phyloP scores from a whole-genome alignment of 2,888 invertebrate genomes.

The Lordiphosa fenestrarum region DNA sequence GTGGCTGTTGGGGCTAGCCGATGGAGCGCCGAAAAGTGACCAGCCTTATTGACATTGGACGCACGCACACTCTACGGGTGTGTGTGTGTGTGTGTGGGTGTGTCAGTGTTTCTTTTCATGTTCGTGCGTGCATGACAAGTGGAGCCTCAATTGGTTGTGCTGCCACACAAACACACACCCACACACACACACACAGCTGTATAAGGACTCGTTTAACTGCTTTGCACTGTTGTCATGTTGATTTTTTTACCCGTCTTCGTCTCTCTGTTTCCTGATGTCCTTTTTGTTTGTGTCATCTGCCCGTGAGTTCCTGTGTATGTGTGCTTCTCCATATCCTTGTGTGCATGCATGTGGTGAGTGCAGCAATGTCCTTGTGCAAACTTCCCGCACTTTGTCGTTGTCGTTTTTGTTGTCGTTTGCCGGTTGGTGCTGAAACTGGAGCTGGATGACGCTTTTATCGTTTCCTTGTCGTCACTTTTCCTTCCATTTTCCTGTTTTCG shows the following conservation, averaged over 20 bases:
- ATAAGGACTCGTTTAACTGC: slow-evolving; percentile 52
- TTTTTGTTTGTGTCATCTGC: slow-evolving; percentile 43
- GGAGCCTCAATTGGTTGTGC: slow-evolving; percentile 65
- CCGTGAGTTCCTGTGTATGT: slow-evolving; percentile 18
- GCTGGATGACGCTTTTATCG: slow-evolving; percentile 35
- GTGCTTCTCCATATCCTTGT: slow-evolving; percentile 64
- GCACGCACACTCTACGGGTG: slow-evolving; percentile 37
- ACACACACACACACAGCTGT: slow-evolving; percentile 23
- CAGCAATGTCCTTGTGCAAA: slow-evolving; percentile 75
- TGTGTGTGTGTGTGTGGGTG: slow-evolving; percentile 13
- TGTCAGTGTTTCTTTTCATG: slow-evolving; percentile 46
- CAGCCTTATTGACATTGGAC: slow-evolving; percentile 66
- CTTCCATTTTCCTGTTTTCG: slow-evolving; percentile 10
- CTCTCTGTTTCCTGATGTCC: slow-evolving; percentile 17
- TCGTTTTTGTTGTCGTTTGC: slow-evolving; percentile 33
- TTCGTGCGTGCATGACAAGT: slow-evolving; percentile 53
- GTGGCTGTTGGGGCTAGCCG: slow-evolving; percentile 40
- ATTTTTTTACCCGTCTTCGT: slow-evolving; percentile 10
- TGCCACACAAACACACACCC: slow-evolving; percentile 21
- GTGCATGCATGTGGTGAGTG: slow-evolving; percentile 72
- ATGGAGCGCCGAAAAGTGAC: slow-evolving; percentile 65
- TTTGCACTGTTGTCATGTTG: slow-evolving; percentile 63
- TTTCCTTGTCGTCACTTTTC: slow-evolving; percentile 40
- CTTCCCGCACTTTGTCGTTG: slow-evolving; percentile 68
- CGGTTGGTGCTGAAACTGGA: slow-evolving; percentile 33